phyloP scores from a whole-genome alignment of 2,888 invertebrate species.

The Azorinus chamasolen region DNA sequence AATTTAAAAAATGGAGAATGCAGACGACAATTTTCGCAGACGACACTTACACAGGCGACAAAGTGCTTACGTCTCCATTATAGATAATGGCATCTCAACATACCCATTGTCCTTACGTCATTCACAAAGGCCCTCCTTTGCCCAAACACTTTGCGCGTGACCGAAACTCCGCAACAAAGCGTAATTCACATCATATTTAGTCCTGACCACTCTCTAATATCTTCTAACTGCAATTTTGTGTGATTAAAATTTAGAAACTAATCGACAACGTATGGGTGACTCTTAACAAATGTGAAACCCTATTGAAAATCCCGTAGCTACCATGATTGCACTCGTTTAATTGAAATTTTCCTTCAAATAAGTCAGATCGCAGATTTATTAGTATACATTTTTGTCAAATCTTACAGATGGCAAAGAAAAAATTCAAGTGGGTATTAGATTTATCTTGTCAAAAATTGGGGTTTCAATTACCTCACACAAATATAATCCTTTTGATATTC shows the following conservation, averaged over 20 bases:
- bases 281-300: slow-evolving; percentile 22
- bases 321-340: slow-evolving; percentile 36
- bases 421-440: too few relatives aligned
- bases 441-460: slow-evolving; percentile 33
- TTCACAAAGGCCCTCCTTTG: too few relatives aligned
- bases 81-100: too few relatives aligned
- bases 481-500: slow-evolving; percentile 7
- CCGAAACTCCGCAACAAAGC: too few relatives aligned
- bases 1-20: too few relatives aligned
- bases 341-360: slow-evolving; percentile 65
- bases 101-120: too few relatives aligned
- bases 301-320: slow-evolving; percentile 34
- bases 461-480: slow-evolving; percentile 45
- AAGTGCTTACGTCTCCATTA: too few relatives aligned
- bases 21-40: too few relatives aligned
- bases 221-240: slow-evolving; percentile 30
- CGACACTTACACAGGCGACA: too few relatives aligned
- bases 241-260: slow-evolving; percentile 49
- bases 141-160: too few relatives aligned
- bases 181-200: too few relatives aligned
- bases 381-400: background rate
- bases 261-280: slow-evolving; percentile 24
- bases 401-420: too few relatives aligned
- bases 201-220: slow-evolving; percentile 27
- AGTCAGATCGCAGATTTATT: slow-evolving; percentile 7